Percentiles rank a stretch among this genome's conserved stretches.
These are phyloP conservation scores for Bombus turneri DNA, from an alignment of 1,140 invertebrate genomes.

Conservation along the genomic window DNA sequence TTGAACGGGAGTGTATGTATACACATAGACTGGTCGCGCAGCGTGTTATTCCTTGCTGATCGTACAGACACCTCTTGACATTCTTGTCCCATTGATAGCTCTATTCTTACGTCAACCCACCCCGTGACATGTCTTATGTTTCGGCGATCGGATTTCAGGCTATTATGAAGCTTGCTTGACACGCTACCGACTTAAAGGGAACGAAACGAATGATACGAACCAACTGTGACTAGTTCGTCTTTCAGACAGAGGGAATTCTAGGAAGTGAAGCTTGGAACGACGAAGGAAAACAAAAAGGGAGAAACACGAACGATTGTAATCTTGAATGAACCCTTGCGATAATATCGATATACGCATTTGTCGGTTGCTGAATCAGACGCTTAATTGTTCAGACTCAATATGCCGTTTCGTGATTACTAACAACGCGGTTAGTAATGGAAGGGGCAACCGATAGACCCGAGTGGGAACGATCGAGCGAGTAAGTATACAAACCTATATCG, in stretches of 20 bases:
- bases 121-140: background rate
- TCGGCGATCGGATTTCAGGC: constrained; percentile 5
- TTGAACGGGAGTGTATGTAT: background rate
- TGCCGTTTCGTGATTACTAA: constrained; percentile 46
- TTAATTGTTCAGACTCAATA: constrained; percentile 4
- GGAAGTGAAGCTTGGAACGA: background rate
- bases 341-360: constrained; percentile 23
- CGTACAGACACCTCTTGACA: background rate
- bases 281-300: background rate
- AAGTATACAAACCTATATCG: background rate
- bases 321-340: constrained; percentile 19
- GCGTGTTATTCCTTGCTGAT: background rate
- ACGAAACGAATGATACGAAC: background rate
- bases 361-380: constrained; percentile 25
- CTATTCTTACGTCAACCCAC: background rate
- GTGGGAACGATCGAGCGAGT: background rate
- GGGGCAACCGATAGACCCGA: background rate
- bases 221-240: background rate
- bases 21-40: background rate
- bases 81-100: constrained; percentile 11
- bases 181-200: background rate
- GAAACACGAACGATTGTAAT: background rate
- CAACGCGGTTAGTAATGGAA: constrained; percentile 31
- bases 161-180: background rate
- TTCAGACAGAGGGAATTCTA: background rate